A percentile compares a stretch with the other conserved stretches of the same genome.
Evolutionary conservation across 2,113 vertebrate species (phyloP).

Genomic region (Zosterops hypoxanthus): DNA sequence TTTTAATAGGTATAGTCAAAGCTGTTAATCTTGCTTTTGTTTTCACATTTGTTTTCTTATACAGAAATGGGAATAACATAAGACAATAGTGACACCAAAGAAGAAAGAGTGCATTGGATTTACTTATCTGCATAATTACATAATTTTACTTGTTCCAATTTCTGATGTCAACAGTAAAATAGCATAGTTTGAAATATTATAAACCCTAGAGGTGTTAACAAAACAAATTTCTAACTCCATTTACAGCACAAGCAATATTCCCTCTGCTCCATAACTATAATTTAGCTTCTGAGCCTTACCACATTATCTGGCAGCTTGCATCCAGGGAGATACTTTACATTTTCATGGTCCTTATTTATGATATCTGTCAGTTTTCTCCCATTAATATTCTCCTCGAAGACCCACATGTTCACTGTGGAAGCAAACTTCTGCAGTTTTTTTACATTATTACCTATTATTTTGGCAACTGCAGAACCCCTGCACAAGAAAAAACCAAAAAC

Average conservation of each 20-base stretch:
- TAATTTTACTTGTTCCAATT: not conserved
- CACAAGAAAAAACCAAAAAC: not conserved
- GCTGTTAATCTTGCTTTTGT: not conserved
- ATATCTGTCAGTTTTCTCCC: slow-evolving; percentile 91
- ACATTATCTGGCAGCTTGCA: slow-evolving; percentile 93
- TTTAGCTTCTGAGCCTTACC: slow-evolving; percentile 76
- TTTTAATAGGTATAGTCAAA: not conserved
- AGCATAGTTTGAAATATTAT: not conserved
- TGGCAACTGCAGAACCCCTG: slow-evolving; percentile 92
- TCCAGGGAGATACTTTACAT: slow-evolving; percentile 91
- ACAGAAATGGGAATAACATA: not conserved
- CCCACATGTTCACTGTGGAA: slow-evolving; percentile 92
- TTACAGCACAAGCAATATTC: not conserved
- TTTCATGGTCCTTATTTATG: slow-evolving; percentile 92
- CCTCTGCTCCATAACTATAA: not conserved
- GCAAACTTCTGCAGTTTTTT: slow-evolving; percentile 82
- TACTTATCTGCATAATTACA: not conserved
- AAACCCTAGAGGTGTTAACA: not conserved
- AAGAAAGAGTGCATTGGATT: not conserved
- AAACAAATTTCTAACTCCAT: not conserved
- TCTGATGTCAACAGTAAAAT: not conserved
- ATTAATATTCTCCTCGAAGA: slow-evolving; percentile 87
- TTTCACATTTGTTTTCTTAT: not conserved
- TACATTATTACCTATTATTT: slow-evolving; percentile 88
- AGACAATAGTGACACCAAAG: not conserved